Evolutionary conservation across 2,888 invertebrate genomes (phyloP).

Genomic region (Pristionchus mayeri): DNA sequence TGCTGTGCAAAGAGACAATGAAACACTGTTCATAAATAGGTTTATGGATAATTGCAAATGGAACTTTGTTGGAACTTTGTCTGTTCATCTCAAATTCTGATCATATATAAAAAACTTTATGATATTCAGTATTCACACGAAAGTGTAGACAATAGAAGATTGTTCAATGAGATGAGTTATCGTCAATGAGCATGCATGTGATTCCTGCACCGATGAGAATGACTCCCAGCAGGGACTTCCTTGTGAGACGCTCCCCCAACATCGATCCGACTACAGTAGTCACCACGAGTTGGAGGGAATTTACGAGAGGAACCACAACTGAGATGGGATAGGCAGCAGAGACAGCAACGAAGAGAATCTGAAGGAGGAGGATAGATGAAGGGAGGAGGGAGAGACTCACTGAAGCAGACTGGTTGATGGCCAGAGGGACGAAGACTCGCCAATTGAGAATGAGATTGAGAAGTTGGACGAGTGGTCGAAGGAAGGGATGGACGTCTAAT

Average conservation of each 20-base stretch:
- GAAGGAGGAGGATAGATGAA: not conserved
- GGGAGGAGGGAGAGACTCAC: slow-evolving; percentile 38
- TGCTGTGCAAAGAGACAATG: too few species aligned
- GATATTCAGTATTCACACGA: too few species aligned
- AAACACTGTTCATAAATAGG: too few species aligned
- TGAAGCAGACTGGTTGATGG: slow-evolving; percentile 56
- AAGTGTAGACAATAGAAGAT: too few species aligned
- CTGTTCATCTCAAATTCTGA: too few species aligned
- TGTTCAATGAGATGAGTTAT: slow-evolving; percentile 4
- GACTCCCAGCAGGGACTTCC: not conserved
- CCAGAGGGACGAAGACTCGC: slow-evolving; percentile 55
- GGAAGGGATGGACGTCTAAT: not conserved
- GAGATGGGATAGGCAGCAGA: slow-evolving; percentile 51
- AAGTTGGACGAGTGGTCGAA: slow-evolving; percentile 48
- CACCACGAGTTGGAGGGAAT: slow-evolving; percentile 52
- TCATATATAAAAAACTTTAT: too few species aligned
- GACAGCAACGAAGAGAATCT: slow-evolving; percentile 52
- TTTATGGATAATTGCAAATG: too few species aligned
- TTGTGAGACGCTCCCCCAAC: slow-evolving; percentile 36
- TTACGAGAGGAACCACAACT: slow-evolving; percentile 53
- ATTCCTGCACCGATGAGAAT: slow-evolving; percentile 32
- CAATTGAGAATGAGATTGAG: slow-evolving; percentile 52
- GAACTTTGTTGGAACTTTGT: too few species aligned
- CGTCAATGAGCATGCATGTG: slow-evolving; percentile 21
- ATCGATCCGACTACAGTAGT: slow-evolving; percentile 52